A percentile compares a stretch with the other conserved stretches of the same genome.
phyloP scores from a whole-genome alignment of 2,888 invertebrate species.

The Archips xylosteana region DNA sequence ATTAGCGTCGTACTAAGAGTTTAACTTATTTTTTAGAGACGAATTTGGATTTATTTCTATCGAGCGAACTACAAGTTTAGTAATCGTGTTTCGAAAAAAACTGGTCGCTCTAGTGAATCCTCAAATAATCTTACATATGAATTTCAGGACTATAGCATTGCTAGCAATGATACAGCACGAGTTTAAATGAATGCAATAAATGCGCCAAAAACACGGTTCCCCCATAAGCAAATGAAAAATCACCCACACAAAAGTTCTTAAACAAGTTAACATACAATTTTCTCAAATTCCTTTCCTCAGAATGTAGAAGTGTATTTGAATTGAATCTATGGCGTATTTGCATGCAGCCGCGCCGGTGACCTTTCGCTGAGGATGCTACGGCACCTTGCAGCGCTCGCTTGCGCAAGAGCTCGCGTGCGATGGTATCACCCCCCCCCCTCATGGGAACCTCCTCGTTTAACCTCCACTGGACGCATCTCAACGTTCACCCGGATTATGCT shows the following conservation, averaged over 20 bases:
- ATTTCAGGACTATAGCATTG: too few relatives aligned
- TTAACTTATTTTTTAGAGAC: too few relatives aligned
- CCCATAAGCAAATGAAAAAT: neutral
- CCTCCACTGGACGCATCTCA: slow-evolving; percentile 48
- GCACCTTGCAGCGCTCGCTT: slow-evolving; percentile 61
- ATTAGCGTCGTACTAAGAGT: too few relatives aligned
- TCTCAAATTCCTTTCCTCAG: neutral
- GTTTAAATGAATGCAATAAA: too few relatives aligned
- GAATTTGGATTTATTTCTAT: too few relatives aligned
- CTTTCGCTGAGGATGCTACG: slow-evolving; percentile 75
- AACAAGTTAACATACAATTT: neutral
- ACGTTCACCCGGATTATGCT: slow-evolving; percentile 53
- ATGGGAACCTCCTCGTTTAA: slow-evolving; percentile 61
- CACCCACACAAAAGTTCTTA: neutral
- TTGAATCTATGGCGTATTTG: slow-evolving; percentile 37
- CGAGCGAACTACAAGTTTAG: too few relatives aligned
- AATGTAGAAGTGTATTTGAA: slow-evolving; percentile 13
- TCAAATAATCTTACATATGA: too few relatives aligned
- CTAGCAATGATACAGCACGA: too few relatives aligned
- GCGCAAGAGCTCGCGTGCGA: slow-evolving; percentile 62
- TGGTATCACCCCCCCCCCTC: slow-evolving; percentile 65
- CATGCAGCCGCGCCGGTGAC: slow-evolving; percentile 56
- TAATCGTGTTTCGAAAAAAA: too few relatives aligned
- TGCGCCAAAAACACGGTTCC: too few relatives aligned
- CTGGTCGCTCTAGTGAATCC: too few relatives aligned